phyloP scores from a whole-genome alignment of 2,797 vertebrate genomes.

The Mormyrus hasselquistii region DNA sequence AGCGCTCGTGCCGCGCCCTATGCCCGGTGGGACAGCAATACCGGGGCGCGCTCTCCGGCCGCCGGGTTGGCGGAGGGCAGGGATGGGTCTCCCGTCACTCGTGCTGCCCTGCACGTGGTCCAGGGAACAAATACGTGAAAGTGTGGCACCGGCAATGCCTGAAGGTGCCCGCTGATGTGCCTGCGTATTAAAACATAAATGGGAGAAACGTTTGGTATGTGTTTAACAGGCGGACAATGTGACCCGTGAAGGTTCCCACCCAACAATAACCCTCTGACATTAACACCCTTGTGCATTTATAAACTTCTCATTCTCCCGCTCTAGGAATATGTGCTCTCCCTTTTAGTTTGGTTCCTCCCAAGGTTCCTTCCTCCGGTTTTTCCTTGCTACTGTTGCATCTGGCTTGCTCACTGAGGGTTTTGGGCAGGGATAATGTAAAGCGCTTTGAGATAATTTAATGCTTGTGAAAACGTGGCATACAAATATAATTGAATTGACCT shows the following conservation, averaged over 20 bases:
- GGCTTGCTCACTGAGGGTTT: not conserved
- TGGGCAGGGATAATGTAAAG: not conserved
- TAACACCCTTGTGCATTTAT: not conserved
- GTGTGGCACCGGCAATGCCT: not conserved
- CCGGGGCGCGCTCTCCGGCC: conserved; percentile 28
- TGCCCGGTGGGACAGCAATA: conserved; percentile 43
- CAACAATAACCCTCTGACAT: not conserved
- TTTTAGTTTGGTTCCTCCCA: not conserved
- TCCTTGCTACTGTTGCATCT: not conserved
- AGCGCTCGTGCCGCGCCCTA: conserved; percentile 42
- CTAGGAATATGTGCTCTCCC: not conserved
- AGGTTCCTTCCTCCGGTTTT: not conserved
- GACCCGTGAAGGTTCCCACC: not conserved
- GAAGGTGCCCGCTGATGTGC: not conserved
- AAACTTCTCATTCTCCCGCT: not conserved
- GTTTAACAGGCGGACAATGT: not conserved
- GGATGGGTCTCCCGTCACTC: not conserved
- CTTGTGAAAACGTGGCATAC: not conserved
- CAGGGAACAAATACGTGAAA: not conserved
- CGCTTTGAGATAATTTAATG: not conserved
- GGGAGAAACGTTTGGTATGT: not conserved
- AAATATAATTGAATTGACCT: not conserved
- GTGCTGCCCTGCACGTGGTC: not conserved
- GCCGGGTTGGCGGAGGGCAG: not conserved
- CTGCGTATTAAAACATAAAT: not conserved